Conservation (phyloP, 2,797 vertebrate genomes). For the Neoniphon sammara region DNA sequence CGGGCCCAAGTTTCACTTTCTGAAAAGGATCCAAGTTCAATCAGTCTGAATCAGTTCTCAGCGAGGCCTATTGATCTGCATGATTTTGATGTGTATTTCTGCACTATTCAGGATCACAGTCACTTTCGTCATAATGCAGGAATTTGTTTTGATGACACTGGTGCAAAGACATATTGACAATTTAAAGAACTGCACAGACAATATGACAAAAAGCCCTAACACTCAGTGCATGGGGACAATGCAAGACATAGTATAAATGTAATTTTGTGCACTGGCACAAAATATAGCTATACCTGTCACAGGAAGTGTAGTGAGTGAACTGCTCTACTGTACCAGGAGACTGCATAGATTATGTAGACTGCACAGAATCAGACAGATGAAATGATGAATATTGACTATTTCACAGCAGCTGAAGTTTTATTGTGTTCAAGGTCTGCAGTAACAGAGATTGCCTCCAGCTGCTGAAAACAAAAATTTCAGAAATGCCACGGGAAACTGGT, state of each 20-base stretch:
- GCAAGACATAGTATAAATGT: too few species aligned
- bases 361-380: too few species aligned
- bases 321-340: background rate
- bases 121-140: background rate
- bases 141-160: background rate
- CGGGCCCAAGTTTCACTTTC: conserved; percentile 32
- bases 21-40: conserved; percentile 32
- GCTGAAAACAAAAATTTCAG: background rate
- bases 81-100: background rate
- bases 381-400: too few species aligned
- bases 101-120: background rate
- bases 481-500: background rate
- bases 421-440: background rate
- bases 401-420: background rate
- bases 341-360: background rate
- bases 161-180: background rate
- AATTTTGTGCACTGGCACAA: background rate
- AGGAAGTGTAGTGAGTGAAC: background rate
- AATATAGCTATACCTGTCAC: background rate
- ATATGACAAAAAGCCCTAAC: too few species aligned
- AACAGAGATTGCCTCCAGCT: background rate
- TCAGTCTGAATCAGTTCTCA: conserved; percentile 1
- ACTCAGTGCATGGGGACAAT: too few species aligned
- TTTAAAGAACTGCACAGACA: background rate
- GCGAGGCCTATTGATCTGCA: conserved; percentile 6